A percentile compares a stretch with the other conserved stretches of the same genome.
These are phyloP conservation scores for Muscicapa adusta DNA, from an alignment of 2,113 vertebrate species.

Conservation along the genomic window DNA sequence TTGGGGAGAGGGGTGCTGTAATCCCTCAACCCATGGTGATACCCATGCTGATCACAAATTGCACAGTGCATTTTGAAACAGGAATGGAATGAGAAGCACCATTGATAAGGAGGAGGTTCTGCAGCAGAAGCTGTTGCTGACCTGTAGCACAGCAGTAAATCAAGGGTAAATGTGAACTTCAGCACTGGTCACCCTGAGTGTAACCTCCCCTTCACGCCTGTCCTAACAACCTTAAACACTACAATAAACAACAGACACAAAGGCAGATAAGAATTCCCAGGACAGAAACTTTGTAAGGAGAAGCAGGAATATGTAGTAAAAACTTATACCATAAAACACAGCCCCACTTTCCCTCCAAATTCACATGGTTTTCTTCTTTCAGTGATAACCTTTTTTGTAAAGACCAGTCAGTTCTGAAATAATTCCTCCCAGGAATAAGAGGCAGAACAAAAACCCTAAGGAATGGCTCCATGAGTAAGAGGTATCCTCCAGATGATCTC, in stretches of 20 bases:
- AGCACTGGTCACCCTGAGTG: not conserved
- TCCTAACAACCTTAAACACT: not conserved
- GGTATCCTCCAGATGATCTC: not conserved
- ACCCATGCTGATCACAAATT: not conserved
- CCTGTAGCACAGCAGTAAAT: not conserved
- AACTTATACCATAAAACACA: not conserved
- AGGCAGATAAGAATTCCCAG: not conserved
- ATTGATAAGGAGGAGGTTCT: not conserved
- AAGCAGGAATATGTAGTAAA: not conserved
- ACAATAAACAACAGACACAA: not conserved
- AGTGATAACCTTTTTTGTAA: not conserved
- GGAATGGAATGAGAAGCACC: not conserved
- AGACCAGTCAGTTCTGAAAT: not conserved
- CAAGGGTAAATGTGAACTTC: not conserved
- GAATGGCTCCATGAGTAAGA: not conserved
- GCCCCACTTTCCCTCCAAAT: not conserved
- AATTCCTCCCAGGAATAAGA: not conserved
- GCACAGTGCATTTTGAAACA: not conserved
- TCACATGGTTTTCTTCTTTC: not conserved
- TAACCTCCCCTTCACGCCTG: not conserved
- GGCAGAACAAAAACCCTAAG: not conserved
- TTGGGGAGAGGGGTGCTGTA: not conserved
- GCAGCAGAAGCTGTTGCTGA: not conserved
- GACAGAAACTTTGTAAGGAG: not conserved
- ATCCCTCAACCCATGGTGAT: not conserved